Evolutionary conservation across 2,113 vertebrate genomes (phyloP).

Genomic region (Maccullochella peelii): DNA sequence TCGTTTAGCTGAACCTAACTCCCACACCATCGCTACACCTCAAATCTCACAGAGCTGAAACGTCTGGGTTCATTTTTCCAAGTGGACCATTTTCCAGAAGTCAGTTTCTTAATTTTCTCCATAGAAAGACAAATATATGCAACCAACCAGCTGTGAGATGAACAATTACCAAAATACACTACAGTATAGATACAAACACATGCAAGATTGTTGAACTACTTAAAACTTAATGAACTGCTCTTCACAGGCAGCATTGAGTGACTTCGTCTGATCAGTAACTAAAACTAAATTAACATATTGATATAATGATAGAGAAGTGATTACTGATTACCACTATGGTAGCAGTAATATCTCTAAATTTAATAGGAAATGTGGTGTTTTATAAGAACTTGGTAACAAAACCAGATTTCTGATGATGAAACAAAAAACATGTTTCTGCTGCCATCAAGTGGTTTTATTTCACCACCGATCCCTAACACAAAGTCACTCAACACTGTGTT

Average conservation of each 20-base stretch:
- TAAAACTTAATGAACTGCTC: background rate
- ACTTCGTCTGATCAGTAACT: background rate
- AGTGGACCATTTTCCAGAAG: background rate
- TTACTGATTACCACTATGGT: background rate
- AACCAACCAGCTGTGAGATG: background rate
- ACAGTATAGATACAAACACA: background rate
- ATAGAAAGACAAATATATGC: background rate
- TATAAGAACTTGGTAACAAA: background rate
- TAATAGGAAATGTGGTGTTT: background rate
- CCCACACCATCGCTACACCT: background rate
- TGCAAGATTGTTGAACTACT: background rate
- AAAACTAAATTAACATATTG: background rate
- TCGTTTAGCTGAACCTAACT: conserved; percentile 23
- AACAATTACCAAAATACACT: background rate
- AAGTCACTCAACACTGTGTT: background rate
- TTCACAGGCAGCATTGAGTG: background rate
- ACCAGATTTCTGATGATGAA: background rate
- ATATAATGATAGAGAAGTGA: background rate
- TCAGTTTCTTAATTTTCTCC: accelerated
- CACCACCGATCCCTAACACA: background rate
- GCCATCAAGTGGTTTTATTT: background rate
- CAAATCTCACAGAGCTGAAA: conserved; percentile 13
- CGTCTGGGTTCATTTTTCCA: background rate
- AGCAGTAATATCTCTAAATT: background rate
- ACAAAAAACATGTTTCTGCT: background rate